Evolutionary conservation across 64 coral and sea anemone species (phyloP).

Genomic region (Hydrozoanthus tunicans): DNA sequence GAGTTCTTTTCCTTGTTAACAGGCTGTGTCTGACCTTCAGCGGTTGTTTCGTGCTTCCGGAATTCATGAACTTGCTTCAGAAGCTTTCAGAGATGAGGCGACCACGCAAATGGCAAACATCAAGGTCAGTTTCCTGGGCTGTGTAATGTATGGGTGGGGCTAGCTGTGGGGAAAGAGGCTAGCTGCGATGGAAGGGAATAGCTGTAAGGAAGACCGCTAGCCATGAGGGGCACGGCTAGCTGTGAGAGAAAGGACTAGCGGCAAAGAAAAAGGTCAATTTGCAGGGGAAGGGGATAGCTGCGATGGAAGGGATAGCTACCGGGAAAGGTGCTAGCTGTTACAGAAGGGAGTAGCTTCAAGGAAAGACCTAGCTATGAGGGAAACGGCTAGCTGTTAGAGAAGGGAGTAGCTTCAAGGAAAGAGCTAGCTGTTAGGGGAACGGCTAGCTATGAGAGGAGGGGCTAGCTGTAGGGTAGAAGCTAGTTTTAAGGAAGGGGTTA

Average conservation of each 20-base stretch:
- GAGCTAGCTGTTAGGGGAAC: not conserved
- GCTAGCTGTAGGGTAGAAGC: not conserved
- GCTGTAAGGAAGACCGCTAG: not conserved
- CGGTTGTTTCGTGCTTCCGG: constrained; percentile 36
- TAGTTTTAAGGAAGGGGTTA: not conserved
- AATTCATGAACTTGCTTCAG: constrained; percentile 62
- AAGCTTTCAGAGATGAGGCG: constrained; percentile 70
- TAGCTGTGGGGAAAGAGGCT: not conserved
- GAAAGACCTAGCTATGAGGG: not conserved
- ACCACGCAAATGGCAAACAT: constrained; percentile 70
- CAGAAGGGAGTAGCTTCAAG: not conserved
- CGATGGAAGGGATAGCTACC: not conserved
- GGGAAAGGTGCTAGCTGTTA: not conserved
- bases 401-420: not conserved
- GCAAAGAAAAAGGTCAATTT: not conserved
- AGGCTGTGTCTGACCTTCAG: constrained; percentile 85
- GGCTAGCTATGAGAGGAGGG: not conserved
- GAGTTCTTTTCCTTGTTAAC: not conserved
- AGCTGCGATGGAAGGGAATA: not conserved
- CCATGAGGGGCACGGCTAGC: not conserved
- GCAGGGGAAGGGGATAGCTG: not conserved
- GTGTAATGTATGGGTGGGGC: not conserved
- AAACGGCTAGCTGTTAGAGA: not conserved
- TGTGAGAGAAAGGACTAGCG: not conserved
- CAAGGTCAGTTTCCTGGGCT: constrained; percentile 33